Percentiles rank a stretch among this genome's conserved stretches.
phyloP scores from a whole-genome alignment of 2,113 vertebrate genomes.

The Abramis brama region DNA sequence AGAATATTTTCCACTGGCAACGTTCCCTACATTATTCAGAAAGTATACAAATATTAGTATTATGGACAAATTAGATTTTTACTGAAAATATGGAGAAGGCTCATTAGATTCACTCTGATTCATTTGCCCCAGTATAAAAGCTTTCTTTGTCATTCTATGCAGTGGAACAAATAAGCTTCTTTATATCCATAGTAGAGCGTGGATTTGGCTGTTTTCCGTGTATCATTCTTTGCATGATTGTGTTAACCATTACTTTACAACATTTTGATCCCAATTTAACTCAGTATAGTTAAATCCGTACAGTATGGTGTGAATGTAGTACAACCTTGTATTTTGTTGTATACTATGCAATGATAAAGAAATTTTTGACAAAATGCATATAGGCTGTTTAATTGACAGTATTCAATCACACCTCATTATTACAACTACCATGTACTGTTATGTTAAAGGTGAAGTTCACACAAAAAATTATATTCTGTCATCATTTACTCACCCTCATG shows the following conservation, averaged over 20 bases:
- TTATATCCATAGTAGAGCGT: not conserved
- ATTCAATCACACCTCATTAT: not conserved
- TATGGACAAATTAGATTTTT: slow-evolving; percentile 29
- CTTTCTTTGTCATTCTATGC: slow-evolving; percentile 58
- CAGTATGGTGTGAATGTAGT: not conserved
- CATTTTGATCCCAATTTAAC: not conserved
- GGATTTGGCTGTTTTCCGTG: not conserved
- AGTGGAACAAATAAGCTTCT: not conserved
- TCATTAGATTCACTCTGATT: not conserved
- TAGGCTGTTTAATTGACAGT: not conserved
- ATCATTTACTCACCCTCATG: not conserved
- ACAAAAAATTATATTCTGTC: not conserved
- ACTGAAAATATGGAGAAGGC: slow-evolving; percentile 2
- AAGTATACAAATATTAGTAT: slow-evolving; percentile 34
- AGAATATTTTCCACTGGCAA: slow-evolving; percentile 22
- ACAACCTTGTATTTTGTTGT: not conserved
- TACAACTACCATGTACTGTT: not conserved
- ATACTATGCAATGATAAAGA: not conserved
- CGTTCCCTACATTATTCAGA: not conserved
- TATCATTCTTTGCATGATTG: not conserved
- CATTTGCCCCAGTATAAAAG: slow-evolving; percentile 45
- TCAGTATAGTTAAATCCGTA: not conserved
- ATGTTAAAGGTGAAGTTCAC: too few relatives aligned
- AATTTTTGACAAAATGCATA: not conserved
- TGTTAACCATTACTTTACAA: not conserved